Base-by-base conservation (phyloP, 1,140 invertebrate species). In the Caligus rogercresseyi region DNA sequence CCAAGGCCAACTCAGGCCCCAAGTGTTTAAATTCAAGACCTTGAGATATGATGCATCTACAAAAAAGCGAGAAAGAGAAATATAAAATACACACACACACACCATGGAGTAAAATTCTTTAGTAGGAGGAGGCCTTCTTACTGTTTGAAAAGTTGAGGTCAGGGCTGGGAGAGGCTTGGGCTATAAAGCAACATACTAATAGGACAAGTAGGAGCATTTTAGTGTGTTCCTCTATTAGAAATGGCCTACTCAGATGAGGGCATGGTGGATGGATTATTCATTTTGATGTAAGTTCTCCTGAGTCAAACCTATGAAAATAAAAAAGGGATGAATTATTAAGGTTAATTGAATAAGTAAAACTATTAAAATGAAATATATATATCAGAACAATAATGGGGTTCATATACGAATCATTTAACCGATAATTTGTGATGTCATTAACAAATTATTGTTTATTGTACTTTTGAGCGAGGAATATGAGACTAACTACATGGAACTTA, bases 21-120 rank as follows among this genome's bases (percentile, higher is more conserved):
- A 60, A 60, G 57, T 31, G 57, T 60, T 60, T 18, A 60, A 43
- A 43, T 60, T 43, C 18, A 60, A 43, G 24, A 60, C 25, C 57
- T 56, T 56, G 19, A 56, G 24, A 20, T 56, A 21, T 25, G 20
- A 21, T 20, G 54, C 20, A 20, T 56, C 54, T 56, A 25, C 16
- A 56, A 56, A 54, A 54, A 7, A 4, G 13, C n/a, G 24, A 1
- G 15, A 56, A 56, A 56, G 20, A 56, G 24, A 25, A 56, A 4
- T 43, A 43, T 11, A n/a, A n/a, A n/a, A n/a, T n/a, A n/a, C n/a
- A n/a, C n/a, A n/a, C n/a, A n/a, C n/a, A n/a, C n/a, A n/a, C n/a
- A n/a, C n/a, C n/a, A n/a, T n/a, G n/a, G n/a, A n/a, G n/a, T n/a
- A n/a, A n/a, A 43, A 43, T 43, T n/a, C 31, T 43, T n/a, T 11